Percentiles rank a stretch among this genome's conserved stretches.
These are phyloP conservation scores for Brotula barbata DNA, from an alignment of 2,797 vertebrate genomes.

Conservation along the genomic window DNA sequence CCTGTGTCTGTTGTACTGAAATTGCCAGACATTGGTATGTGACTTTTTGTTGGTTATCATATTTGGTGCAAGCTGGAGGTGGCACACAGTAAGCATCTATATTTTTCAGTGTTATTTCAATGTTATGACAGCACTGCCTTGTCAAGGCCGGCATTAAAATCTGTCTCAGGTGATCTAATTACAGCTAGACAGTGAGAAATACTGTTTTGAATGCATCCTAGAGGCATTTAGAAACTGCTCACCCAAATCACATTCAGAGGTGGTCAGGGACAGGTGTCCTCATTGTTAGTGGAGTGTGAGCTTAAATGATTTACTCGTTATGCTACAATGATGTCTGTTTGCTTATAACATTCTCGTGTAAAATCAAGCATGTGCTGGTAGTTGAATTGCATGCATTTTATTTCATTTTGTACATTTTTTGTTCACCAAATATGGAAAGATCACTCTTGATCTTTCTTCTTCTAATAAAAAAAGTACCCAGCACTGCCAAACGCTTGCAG, in stretches of 20 bases:
- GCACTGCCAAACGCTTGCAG: constrained; percentile 12
- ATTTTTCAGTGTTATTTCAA: constrained; percentile 19
- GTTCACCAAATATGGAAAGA: too few species aligned
- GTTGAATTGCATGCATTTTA: constrained; percentile 9
- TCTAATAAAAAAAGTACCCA: constrained; percentile 17
- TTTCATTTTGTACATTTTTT: too few species aligned
- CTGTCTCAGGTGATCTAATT: constrained; percentile 32
- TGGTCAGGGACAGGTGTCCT: constrained; percentile 14
- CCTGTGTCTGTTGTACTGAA: too few species aligned
- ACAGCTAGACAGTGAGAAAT: constrained; percentile 14
- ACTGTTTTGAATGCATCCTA: constrained; percentile 21
- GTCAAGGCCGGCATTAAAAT: constrained; percentile 30
- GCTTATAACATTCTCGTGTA: constrained; percentile 33
- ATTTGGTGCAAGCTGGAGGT: too few species aligned
- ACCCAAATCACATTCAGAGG: constrained; percentile 29
- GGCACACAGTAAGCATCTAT: constrained; percentile 23
- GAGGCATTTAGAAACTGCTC: constrained; percentile 9
- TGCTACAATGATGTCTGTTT: constrained; percentile 28
- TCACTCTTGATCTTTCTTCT: too few species aligned
- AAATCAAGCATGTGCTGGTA: constrained; percentile 45
- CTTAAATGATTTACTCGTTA: constrained; percentile 10
- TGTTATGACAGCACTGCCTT: constrained; percentile 32
- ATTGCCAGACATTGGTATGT: too few species aligned
- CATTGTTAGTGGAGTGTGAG: constrained; percentile 16
- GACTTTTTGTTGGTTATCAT: too few species aligned